Conservation (phyloP, 1,140 invertebrate genomes). For the Conus ventricosus region DNA sequence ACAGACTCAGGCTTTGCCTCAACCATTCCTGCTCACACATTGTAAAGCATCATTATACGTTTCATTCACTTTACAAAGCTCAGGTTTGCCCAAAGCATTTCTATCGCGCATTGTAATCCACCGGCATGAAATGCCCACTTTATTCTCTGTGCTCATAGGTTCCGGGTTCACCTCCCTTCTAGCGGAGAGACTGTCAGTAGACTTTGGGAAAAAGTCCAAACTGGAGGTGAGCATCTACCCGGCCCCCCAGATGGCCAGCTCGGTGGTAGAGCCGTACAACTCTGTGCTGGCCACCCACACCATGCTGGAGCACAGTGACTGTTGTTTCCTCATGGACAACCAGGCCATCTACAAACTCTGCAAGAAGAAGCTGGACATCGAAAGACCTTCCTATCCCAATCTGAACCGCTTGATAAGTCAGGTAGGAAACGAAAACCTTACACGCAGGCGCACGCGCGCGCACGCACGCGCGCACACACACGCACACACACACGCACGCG, state of each 20-base stretch:
- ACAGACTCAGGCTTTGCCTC: no score
- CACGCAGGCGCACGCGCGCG: no score
- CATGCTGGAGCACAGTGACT: slow-evolving; percentile 68
- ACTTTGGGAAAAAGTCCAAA: slow-evolving; percentile 89
- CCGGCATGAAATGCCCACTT: no score
- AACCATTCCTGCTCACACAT: no score
- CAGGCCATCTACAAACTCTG: slow-evolving; percentile 70
- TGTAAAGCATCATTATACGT: no score
- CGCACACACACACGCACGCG: not conserved
- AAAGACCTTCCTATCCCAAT: slow-evolving; percentile 75
- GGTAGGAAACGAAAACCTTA: not conserved
- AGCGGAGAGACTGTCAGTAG: slow-evolving; percentile 77
- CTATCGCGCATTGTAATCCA: no score
- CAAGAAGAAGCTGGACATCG: slow-evolving; percentile 85
- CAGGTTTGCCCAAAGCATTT: no score
- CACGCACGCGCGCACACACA: not conserved
- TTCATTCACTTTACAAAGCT: no score
- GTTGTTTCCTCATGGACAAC: slow-evolving; percentile 70
- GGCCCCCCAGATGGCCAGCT: slow-evolving; percentile 77
- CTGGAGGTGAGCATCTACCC: slow-evolving; percentile 74
- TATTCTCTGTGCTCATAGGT: slow-evolving; percentile 27
- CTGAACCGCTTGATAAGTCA: slow-evolving; percentile 68
- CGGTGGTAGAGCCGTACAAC: slow-evolving; percentile 70
- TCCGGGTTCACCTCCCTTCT: slow-evolving; percentile 61
- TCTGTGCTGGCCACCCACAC: slow-evolving; percentile 59